phyloP scores from a whole-genome alignment of 2,797 vertebrate genomes.

The Centroberyx gerrardi region DNA sequence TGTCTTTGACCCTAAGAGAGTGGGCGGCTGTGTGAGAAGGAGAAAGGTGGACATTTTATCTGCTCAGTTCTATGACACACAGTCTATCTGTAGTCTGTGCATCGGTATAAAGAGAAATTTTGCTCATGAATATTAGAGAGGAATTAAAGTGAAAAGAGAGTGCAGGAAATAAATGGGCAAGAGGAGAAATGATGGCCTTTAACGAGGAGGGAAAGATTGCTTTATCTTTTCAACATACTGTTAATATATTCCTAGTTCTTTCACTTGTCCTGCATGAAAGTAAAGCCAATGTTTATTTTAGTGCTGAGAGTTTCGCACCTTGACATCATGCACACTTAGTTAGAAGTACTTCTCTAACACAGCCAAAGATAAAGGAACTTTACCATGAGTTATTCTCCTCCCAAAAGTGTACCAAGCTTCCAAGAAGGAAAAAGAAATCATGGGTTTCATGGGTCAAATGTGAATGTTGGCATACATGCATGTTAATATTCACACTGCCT shows the following conservation, averaged over 20 bases:
- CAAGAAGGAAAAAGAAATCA: background rate
- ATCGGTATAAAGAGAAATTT: conserved; percentile 8
- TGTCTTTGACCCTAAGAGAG: conserved; percentile 22
- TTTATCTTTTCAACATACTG: background rate
- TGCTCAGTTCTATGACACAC: background rate
- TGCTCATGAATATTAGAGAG: conserved; percentile 23
- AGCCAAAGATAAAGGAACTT: background rate
- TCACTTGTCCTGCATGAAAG: background rate
- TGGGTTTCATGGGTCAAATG: conserved; percentile 1
- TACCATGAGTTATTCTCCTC: background rate
- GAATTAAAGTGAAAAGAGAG: background rate
- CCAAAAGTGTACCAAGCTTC: background rate
- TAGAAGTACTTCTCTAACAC: background rate
- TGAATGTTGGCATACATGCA: background rate
- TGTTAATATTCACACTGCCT: background rate
- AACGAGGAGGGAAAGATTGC: background rate
- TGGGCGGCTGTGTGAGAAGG: conserved; percentile 6
- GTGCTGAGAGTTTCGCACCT: background rate
- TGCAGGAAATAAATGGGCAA: conserved; percentile 6
- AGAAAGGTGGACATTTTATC: background rate
- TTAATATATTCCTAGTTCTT: background rate
- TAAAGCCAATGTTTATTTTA: background rate
- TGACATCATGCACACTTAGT: background rate
- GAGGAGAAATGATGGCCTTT: conserved; percentile 3
- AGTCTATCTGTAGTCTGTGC: background rate